Conservation (phyloP, 2,113 vertebrate species). For the Mustelus asterias region DNA sequence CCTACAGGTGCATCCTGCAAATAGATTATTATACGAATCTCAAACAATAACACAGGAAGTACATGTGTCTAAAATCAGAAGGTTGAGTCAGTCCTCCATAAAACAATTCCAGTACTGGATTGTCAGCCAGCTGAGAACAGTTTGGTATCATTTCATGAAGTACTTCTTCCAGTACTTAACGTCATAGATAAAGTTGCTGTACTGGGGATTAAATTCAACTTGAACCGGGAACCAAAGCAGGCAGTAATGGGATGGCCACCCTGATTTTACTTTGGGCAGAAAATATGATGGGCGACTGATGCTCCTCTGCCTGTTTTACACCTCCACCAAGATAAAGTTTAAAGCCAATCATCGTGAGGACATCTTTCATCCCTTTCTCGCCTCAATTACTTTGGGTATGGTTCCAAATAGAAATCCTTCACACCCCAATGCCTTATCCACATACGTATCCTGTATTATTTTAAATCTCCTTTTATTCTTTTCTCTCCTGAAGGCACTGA, state of each 20-base stretch:
- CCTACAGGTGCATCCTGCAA: slow-evolving; percentile 33
- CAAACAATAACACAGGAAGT: slow-evolving; percentile 22
- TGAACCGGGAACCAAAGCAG: not conserved
- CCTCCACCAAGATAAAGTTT: not conserved
- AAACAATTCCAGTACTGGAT: not conserved
- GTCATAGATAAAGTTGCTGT: not conserved
- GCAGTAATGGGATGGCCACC: not conserved
- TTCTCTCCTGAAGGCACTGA: not conserved
- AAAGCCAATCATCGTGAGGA: not conserved
- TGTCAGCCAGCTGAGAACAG: slow-evolving; percentile 14
- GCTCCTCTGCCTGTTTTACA: not conserved
- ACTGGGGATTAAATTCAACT: not conserved
- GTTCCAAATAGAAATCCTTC: not conserved
- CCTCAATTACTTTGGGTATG: not conserved
- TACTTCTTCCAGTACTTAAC: not conserved
- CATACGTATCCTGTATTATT: not conserved
- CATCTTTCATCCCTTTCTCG: not conserved
- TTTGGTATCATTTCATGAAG: not conserved
- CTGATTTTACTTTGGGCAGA: not conserved
- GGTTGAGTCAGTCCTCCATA: slow-evolving; percentile 17
- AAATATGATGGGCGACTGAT: not conserved
- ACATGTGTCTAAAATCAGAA: not conserved
- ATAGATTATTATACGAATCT: not conserved
- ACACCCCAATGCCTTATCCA: not conserved
- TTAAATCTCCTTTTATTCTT: not conserved